These are phyloP conservation scores for Platycnemis pennipes DNA, from an alignment of 2,888 invertebrate species.

Conservation along the genomic window DNA sequence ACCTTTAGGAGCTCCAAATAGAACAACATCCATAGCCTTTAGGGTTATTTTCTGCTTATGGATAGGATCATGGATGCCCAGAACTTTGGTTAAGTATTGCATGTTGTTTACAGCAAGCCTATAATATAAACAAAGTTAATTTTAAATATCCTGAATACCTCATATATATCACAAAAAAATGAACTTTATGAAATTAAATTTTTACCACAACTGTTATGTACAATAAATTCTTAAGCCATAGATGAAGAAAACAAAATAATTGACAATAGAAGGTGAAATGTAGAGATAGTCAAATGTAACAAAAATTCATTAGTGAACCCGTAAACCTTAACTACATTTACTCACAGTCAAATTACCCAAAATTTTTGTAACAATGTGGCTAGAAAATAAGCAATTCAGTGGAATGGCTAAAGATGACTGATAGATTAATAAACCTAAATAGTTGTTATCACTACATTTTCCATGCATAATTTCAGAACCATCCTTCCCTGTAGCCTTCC, in stretches of 20 bases:
- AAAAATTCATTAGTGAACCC: too few species aligned
- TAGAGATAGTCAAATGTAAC: too few species aligned
- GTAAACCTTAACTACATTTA: too few species aligned
- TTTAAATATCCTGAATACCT: slow-evolving; percentile 5
- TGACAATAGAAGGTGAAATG: too few species aligned
- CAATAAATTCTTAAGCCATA: slow-evolving; percentile 42
- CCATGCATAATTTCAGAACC: too few species aligned
- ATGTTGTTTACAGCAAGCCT: slow-evolving; percentile 97
- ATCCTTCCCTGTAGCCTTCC: too few species aligned
- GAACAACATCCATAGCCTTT: slow-evolving; percentile 99
- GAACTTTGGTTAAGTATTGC: slow-evolving; percentile 91
- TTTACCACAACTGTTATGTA: slow-evolving; percentile 28
- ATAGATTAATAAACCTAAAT: too few species aligned
- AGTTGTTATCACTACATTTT: too few species aligned
- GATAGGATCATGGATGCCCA: slow-evolving; percentile 98
- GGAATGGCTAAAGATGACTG: too few species aligned
- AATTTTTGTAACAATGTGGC: too few species aligned
- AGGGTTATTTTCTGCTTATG: slow-evolving; percentile 98
- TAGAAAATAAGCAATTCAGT: too few species aligned
- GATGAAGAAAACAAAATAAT: slow-evolving; percentile 69
- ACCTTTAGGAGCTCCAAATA: slow-evolving; percentile 99
- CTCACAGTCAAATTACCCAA: too few species aligned
- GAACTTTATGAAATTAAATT: slow-evolving; percentile 31
- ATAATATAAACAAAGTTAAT: slow-evolving; percentile 72
- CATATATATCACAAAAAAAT: slow-evolving; percentile 68